Evolutionary conservation across 1,140 invertebrate genomes (phyloP).

Genomic region (Heliconius himera): DNA sequence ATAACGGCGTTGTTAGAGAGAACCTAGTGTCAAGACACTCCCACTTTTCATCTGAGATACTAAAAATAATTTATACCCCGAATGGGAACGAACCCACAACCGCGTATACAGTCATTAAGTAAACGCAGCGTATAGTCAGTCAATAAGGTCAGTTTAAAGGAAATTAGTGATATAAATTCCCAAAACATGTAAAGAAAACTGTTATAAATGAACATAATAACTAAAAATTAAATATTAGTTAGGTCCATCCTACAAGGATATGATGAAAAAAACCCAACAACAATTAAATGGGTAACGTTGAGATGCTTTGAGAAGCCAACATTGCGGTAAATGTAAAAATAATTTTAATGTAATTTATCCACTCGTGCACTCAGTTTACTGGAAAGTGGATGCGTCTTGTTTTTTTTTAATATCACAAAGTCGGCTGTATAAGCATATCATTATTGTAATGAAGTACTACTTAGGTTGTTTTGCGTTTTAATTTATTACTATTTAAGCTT

Average conservation of each 20-base stretch:
- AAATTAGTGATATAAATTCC: too few species aligned
- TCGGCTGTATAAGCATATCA: background rate
- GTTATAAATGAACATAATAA: too few species aligned
- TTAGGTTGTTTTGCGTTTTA: background rate
- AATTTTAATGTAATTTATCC: conserved; percentile 6
- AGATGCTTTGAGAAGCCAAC: background rate
- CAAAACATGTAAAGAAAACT: too few species aligned
- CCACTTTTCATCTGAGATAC: too few species aligned
- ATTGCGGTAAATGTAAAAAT: conserved; percentile 10
- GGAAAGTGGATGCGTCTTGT: background rate
- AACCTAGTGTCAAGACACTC: too few species aligned
- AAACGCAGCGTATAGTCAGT: too few species aligned
- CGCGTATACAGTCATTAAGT: too few species aligned
- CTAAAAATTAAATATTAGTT: background rate
- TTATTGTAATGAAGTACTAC: conserved; percentile 11
- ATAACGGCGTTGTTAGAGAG: too few species aligned
- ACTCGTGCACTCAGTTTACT: background rate
- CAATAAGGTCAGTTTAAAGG: too few species aligned
- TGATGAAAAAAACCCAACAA: background rate
- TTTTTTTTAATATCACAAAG: conserved; percentile 8
- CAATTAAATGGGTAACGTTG: conserved; percentile 1
- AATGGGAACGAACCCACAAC: too few species aligned
- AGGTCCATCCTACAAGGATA: background rate
- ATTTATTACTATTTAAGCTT: background rate
- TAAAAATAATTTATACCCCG: too few species aligned